These are phyloP conservation scores for Linepithema humile DNA, from an alignment of 1,140 invertebrate genomes.

Conservation along the genomic window DNA sequence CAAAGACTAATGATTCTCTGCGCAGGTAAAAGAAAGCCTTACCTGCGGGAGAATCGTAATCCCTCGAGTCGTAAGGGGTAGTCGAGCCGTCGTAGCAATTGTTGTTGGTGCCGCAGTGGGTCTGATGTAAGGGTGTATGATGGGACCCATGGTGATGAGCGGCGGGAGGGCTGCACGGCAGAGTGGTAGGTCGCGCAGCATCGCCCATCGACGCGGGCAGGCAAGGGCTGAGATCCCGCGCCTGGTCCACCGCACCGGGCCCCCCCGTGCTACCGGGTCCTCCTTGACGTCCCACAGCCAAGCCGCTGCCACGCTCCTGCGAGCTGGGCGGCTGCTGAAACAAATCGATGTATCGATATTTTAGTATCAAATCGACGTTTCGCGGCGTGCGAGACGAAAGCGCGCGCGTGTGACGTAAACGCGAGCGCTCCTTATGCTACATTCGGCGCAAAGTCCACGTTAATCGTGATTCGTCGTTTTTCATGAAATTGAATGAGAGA, in stretches of 20 bases:
- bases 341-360: slow-evolving; percentile 65
- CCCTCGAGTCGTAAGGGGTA: slow-evolving; percentile 83
- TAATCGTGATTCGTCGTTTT: slow-evolving; percentile 24
- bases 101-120: slow-evolving; percentile 82
- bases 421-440: background rate
- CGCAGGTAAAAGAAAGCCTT: slow-evolving; percentile 4
- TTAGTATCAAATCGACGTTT: slow-evolving; percentile 42
- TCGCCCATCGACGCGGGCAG: slow-evolving; percentile 88
- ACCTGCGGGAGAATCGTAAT: slow-evolving; percentile 83
- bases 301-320: slow-evolving; percentile 83
- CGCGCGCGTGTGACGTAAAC: background rate
- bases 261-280: slow-evolving; percentile 82
- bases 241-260: slow-evolving; percentile 88
- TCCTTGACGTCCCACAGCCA: slow-evolving; percentile 82
- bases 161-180: slow-evolving; percentile 81
- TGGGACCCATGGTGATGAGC: slow-evolving; percentile 76
- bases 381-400: background rate
- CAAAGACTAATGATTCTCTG: too few relatives aligned
- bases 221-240: slow-evolving; percentile 89
- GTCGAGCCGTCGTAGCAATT: slow-evolving; percentile 82
- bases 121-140: slow-evolving; percentile 80
- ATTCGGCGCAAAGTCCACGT: background rate
- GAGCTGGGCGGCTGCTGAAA: slow-evolving; percentile 83
- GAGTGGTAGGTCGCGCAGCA: slow-evolving; percentile 83
- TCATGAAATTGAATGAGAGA: background rate